phyloP scores from a whole-genome alignment of 2,113 vertebrate genomes.

The Sialia sialis region DNA sequence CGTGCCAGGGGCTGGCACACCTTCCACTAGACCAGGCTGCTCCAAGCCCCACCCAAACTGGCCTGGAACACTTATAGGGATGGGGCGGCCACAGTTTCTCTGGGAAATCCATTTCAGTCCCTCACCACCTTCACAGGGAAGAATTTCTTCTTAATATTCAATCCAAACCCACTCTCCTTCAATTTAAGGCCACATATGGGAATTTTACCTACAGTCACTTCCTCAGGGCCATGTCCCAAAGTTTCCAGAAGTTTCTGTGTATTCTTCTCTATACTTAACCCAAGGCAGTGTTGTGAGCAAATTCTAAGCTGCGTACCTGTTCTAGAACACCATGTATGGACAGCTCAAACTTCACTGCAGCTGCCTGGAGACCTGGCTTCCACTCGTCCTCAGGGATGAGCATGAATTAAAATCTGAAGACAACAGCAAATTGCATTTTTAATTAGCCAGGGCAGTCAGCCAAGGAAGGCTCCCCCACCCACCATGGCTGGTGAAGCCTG shows the following conservation, averaged over 20 bases:
- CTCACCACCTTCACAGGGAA: not conserved
- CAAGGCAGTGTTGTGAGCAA: not conserved
- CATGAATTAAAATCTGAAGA: constrained; percentile 43
- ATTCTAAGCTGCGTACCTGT: not conserved
- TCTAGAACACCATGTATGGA: not conserved
- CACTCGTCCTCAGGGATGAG: not conserved
- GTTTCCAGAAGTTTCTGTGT: not conserved
- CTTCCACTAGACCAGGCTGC: not conserved
- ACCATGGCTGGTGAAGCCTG: not conserved
- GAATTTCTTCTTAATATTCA: not conserved
- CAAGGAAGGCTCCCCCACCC: constrained; percentile 9
- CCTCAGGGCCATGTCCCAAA: not conserved
- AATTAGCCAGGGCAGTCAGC: constrained; percentile 45
- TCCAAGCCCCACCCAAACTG: not conserved
- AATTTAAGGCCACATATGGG: not conserved
- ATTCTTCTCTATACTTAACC: not conserved
- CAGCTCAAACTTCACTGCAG: constrained; percentile 15
- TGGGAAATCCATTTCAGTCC: not conserved
- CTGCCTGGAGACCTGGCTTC: not conserved
- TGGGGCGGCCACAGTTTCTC: not conserved
- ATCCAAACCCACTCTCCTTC: not conserved
- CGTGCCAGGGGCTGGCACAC: not conserved
- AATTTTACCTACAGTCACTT: not conserved
- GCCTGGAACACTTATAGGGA: not conserved
- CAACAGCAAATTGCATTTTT: constrained; percentile 47